Evolutionary conservation across 2,888 invertebrate species (phyloP).

Genomic region (Cerastoderma edule): DNA sequence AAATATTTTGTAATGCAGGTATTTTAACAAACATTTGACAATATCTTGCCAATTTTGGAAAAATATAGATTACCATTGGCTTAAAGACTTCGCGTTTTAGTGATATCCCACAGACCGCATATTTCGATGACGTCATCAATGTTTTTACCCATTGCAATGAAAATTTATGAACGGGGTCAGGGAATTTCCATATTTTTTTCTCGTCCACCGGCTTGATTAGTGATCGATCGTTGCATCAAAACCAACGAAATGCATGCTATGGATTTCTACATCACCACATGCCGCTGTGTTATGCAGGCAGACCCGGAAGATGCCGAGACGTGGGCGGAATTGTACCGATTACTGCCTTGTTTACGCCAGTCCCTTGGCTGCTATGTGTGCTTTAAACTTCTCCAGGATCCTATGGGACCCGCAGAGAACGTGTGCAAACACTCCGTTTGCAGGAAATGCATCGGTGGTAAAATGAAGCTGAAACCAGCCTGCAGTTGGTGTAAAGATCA

Average conservation of each 20-base stretch:
- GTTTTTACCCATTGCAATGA: slow-evolving; percentile 33
- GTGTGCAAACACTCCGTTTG: slow-evolving; percentile 96
- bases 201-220: neutral
- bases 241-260: slow-evolving; percentile 89
- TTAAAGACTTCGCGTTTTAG: no score
- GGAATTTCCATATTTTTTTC: slow-evolving; percentile 8
- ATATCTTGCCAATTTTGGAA: no score
- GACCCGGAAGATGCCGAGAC: slow-evolving; percentile 87
- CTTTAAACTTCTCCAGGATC: slow-evolving; percentile 91
- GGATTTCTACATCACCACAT: slow-evolving; percentile 92
- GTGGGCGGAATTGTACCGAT: slow-evolving; percentile 92
- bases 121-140: slow-evolving; percentile 49
- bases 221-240: neutral
- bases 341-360: slow-evolving; percentile 93
- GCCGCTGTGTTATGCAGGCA: slow-evolving; percentile 91
- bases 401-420: slow-evolving; percentile 89
- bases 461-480: slow-evolving; percentile 92
- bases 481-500: slow-evolving; percentile 95
- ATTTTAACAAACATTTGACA: no score
- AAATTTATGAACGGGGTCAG: slow-evolving; percentile 24
- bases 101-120: slow-evolving; percentile 36
- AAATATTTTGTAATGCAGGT: no score
- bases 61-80: no score
- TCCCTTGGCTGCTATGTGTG: slow-evolving; percentile 96
- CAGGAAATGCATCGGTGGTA: slow-evolving; percentile 91